A percentile compares a stretch with the other conserved stretches of the same genome.
These are phyloP conservation scores for Cerastis leucographa DNA, from an alignment of 2,888 invertebrate species.

Conservation along the genomic window DNA sequence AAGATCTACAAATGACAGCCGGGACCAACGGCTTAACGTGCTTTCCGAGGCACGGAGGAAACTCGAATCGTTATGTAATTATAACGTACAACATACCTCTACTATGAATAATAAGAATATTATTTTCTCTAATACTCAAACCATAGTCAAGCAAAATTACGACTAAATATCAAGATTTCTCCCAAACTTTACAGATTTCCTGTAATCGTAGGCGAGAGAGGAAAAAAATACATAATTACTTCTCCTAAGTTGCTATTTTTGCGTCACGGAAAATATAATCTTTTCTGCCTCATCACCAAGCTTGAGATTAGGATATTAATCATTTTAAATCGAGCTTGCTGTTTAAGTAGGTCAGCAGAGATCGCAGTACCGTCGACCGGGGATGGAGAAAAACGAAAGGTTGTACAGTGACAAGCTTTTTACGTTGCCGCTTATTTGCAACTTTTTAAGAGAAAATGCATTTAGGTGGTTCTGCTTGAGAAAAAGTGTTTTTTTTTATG, in stretches of 20 bases:
- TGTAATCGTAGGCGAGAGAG: not conserved
- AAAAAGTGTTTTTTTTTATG: not conserved
- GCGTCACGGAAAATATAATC: constrained; percentile 21
- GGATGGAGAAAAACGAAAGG: constrained; percentile 7
- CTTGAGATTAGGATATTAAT: constrained; percentile 62
- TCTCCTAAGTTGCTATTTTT: constrained; percentile 14
- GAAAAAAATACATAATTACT: not conserved
- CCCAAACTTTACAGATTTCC: constrained; percentile 9
- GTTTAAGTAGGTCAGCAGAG: constrained; percentile 56
- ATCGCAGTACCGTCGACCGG: constrained; percentile 30
- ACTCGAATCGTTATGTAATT: too few relatives aligned
- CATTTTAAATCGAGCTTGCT: constrained; percentile 61
- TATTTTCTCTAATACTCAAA: not conserved
- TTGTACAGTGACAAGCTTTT: constrained; percentile 24
- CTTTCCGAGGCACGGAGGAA: too few relatives aligned
- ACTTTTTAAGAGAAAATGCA: not conserved
- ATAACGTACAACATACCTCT: too few relatives aligned
- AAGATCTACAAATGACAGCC: too few relatives aligned
- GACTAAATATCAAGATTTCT: not conserved
- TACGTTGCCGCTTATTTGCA: constrained; percentile 14
- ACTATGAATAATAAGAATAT: too few relatives aligned
- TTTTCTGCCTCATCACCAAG: constrained; percentile 54
- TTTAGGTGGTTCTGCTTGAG: not conserved
- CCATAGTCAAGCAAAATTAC: not conserved
- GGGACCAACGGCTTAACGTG: too few relatives aligned